Base-by-base conservation (phyloP, 1,140 invertebrate species). In the Oedothorax gibbosus region DNA sequence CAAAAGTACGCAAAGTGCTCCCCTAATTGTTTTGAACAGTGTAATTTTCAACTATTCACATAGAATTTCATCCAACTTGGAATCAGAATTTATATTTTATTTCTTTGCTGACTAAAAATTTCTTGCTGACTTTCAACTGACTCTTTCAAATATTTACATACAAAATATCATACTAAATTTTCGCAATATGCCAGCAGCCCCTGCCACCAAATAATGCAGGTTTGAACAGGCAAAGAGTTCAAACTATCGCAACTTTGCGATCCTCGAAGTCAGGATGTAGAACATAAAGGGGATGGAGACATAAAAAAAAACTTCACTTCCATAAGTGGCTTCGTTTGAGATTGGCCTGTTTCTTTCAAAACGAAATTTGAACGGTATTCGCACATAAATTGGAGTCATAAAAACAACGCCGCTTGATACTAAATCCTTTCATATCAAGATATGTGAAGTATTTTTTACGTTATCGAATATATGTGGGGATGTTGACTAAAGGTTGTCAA, bases 241-340 rank as follows among this genome's bases (percentile, higher is more conserved):
- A 64, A 77, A 77, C 75, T 77, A 64, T 62, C 53, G 57, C 75
- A 62, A n/a, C 60, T 77, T 21, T 62, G 9, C 53, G 51, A 51
- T 35, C 72, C 20, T 21, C 53, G 21, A 57, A 75, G 21, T 20
- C 53, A 75, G 72, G 53, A 75, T 57, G 72, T 56, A 75, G 53
- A 53, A 75, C 60, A 21, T n/a, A 75, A 75, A 75, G 56, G 18
- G 56, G 60, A 51, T 50, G 49, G 11, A 49, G 21, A 14, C 57
- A 18, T 35, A 18, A 15, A 62, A 21, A 77, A 77, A 77, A 77
- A 64, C 49, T 20, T 51, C 49, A 21, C 75, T 64, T 51, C 75
- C 15, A 77, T 77, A 77, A 77, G 75, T 77, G 56, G 75, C 75
- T 65, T 77, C 75, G 75, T 77, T 77, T 77, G 75, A 57, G 75